Conservation (phyloP, 2,113 vertebrate species). For the Heterocephalus glaber region DNA sequence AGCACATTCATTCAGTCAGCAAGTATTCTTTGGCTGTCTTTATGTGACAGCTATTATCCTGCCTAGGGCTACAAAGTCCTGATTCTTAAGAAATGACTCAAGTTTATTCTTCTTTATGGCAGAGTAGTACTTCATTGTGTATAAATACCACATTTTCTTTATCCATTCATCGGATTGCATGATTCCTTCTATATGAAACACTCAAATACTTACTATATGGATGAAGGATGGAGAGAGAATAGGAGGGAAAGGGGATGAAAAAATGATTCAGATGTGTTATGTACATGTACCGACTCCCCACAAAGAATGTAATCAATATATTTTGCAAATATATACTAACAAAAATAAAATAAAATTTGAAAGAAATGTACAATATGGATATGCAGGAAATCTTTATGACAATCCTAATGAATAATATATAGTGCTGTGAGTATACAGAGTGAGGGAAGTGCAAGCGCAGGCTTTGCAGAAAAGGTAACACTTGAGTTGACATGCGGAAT, state of each 20-base stretch:
- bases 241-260: background rate
- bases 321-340: background rate
- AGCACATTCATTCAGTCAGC: background rate
- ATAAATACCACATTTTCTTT: background rate
- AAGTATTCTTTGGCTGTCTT: background rate
- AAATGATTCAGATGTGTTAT: background rate
- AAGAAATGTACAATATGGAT: background rate
- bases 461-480: background rate
- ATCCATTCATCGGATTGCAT: background rate
- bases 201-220: background rate
- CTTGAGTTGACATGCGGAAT: background rate
- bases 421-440: background rate
- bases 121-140: background rate
- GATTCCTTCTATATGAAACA: background rate
- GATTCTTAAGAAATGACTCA: background rate
- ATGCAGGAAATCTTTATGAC: background rate
- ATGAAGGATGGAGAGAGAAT: background rate
- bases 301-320: background rate
- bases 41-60: background rate
- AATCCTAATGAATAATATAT: background rate
- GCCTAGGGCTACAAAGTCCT: background rate
- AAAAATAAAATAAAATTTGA: background rate
- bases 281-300: background rate
- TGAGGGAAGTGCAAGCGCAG: background rate
- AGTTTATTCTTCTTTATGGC: background rate